Percentiles rank a stretch among this genome's conserved stretches.
Conservation (phyloP, 1,140 invertebrate genomes). For the Chymomyza costata region DNA sequence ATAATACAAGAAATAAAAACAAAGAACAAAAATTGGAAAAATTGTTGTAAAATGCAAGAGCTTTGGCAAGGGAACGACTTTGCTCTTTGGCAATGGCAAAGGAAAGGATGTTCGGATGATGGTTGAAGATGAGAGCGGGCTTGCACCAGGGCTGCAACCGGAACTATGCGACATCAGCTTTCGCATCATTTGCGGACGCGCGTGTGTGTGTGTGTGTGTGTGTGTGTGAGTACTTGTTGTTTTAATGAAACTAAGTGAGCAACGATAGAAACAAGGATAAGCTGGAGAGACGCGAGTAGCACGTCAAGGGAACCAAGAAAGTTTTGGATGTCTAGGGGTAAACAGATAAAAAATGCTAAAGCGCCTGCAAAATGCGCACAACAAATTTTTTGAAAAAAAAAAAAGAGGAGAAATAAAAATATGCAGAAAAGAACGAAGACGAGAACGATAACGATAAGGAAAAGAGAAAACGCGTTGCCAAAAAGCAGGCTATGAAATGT, state of each 20-base stretch:
- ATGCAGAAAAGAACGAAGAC: conserved; percentile 20
- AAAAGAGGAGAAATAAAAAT: conserved; percentile 7
- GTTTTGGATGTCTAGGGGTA: neutral
- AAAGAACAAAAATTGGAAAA: conserved; percentile 16
- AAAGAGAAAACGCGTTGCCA: neutral
- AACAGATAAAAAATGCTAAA: conserved; percentile 21
- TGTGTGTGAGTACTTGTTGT: conserved; percentile 17
- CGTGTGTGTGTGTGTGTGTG: neutral
- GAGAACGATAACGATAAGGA: neutral
- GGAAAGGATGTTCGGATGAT: too few species aligned
- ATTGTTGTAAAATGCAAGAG: conserved; percentile 47
- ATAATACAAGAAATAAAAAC: conserved; percentile 3
- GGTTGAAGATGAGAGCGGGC: neutral
- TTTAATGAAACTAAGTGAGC: conserved; percentile 68
- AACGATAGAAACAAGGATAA: conserved; percentile 8
- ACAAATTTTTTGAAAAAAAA: conserved; percentile 5
- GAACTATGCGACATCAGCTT: conserved; percentile 36
- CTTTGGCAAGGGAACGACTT: too few species aligned
- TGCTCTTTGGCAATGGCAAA: too few species aligned
- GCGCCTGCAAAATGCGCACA: conserved; percentile 26
- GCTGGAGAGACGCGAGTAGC: neutral
- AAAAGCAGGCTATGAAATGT: conserved; percentile 5
- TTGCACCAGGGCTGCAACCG: too few species aligned
- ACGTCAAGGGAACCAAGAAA: neutral
- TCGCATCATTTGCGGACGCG: neutral